phyloP scores from a whole-genome alignment of 2,888 invertebrate genomes.

The Petrolisthes manimaculis region DNA sequence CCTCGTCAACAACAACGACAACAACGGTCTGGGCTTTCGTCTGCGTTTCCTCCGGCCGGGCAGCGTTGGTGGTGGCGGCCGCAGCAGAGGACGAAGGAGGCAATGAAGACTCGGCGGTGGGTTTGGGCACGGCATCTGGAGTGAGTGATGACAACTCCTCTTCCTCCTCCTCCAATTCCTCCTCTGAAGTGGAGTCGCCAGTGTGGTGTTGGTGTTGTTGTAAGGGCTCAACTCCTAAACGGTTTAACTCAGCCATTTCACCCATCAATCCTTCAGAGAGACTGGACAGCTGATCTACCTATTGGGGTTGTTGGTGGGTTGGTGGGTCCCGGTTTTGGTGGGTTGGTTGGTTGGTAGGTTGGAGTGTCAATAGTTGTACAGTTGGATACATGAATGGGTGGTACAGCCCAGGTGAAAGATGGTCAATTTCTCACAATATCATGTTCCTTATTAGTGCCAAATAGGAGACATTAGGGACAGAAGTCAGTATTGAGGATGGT shows the following conservation, averaged over 20 bases:
- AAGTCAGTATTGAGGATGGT: too few species aligned
- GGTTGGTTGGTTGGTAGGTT: too few species aligned
- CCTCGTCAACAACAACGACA: not conserved
- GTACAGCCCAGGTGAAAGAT: too few species aligned
- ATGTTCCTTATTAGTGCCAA: too few species aligned
- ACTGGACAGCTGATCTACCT: constrained; percentile 57
- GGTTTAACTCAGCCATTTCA: constrained; percentile 13
- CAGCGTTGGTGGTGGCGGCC: not conserved
- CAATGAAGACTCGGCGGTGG: not conserved
- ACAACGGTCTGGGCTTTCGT: not conserved
- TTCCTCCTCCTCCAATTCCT: constrained; percentile 30
- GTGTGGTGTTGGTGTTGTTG: not conserved
- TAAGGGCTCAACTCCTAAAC: not conserved
- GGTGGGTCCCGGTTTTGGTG: too few species aligned
- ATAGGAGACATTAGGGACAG: too few species aligned
- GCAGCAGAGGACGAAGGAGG: not conserved
- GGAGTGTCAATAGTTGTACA: too few species aligned
- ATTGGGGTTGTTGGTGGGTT: not conserved
- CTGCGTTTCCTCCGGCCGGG: too few species aligned
- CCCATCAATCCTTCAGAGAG: constrained; percentile 41
- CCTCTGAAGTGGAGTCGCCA: constrained; percentile 28
- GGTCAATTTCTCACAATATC: too few species aligned
- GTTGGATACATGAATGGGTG: too few species aligned
- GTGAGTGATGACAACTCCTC: not conserved
- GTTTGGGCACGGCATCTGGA: not conserved